phyloP scores from a whole-genome alignment of 2,113 vertebrate genomes.

The Zootoca vivipara region DNA sequence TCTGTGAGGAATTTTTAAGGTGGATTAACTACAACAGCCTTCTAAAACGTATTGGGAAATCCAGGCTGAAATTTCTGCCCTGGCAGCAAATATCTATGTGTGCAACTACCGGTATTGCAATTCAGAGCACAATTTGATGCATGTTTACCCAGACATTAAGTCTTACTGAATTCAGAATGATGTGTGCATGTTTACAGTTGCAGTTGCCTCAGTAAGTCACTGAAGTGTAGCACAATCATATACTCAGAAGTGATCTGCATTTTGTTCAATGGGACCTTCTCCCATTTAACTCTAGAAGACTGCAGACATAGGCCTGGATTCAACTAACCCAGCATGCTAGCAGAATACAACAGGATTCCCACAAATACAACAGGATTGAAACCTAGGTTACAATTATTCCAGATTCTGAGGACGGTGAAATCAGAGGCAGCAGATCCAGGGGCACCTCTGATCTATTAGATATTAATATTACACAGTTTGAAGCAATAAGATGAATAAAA shows the following conservation, averaged over 20 bases:
- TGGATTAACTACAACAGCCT: background rate
- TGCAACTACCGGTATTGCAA: background rate
- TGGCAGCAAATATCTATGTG: background rate
- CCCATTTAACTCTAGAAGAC: background rate
- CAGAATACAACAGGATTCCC: too few species aligned
- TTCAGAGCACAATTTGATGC: background rate
- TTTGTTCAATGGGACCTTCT: background rate
- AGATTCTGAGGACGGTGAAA: too few species aligned
- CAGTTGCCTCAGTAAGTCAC: background rate
- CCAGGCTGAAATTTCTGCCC: background rate
- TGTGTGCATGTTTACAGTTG: background rate
- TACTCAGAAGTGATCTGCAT: background rate
- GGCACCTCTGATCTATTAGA: too few species aligned
- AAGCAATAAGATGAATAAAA: too few species aligned
- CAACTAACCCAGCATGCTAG: too few species aligned
- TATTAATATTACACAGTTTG: too few species aligned
- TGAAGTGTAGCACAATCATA: background rate
- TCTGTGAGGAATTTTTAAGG: slow-evolving; percentile 5
- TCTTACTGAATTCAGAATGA: background rate
- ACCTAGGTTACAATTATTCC: too few species aligned
- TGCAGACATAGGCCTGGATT: too few species aligned
- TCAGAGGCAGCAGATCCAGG: too few species aligned
- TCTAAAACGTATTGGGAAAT: background rate
- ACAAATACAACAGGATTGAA: too few species aligned
- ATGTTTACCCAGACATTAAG: background rate